A percentile compares a stretch with the other conserved stretches of the same genome.
Conservation (phyloP, 30 jellyfish, hydroid and myxozoan genomes). For the Turritopsis dohrnii region DNA sequence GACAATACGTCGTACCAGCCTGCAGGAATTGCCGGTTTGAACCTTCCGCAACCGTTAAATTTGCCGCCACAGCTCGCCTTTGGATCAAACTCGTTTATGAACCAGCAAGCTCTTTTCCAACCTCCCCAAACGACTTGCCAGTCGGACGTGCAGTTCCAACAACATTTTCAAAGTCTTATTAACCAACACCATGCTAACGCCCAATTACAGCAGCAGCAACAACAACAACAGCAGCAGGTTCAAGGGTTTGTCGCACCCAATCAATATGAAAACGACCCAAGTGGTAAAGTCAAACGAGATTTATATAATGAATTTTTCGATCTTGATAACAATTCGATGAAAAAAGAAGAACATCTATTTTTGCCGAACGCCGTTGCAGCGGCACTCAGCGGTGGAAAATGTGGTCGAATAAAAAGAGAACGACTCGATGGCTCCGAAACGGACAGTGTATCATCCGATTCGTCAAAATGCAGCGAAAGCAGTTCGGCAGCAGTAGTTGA, state of each 20-base stretch:
- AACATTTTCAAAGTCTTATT: slow-evolving; percentile 8
- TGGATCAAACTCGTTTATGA: not conserved
- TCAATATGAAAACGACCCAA: slow-evolving; percentile 9
- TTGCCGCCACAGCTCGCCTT: slow-evolving; percentile 17
- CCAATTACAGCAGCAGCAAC: not conserved
- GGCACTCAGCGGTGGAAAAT: not conserved
- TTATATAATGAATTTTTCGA: slow-evolving; percentile 87
- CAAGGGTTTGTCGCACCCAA: not conserved
- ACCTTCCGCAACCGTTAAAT: slow-evolving; percentile 36
- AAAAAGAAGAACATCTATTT: not conserved
- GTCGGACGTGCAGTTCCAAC: slow-evolving; percentile 8
- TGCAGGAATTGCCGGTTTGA: slow-evolving; percentile 23
- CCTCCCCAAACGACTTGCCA: not conserved
- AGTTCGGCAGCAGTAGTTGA: slow-evolving; percentile 37
- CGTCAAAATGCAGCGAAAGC: slow-evolving; percentile 35
- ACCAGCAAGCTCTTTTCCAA: not conserved
- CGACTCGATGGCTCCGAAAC: slow-evolving; percentile 14
- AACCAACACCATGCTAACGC: not conserved
- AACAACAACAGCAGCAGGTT: slow-evolving; percentile 30
- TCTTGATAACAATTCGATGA: slow-evolving; percentile 55
- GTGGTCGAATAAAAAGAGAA: not conserved
- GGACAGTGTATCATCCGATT: slow-evolving; percentile 33
- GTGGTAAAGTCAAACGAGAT: slow-evolving; percentile 70
- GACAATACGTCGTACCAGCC: slow-evolving; percentile 20
- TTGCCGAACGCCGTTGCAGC: slow-evolving; percentile 19